These are phyloP conservation scores for Euphydryas editha DNA, from an alignment of 2,888 invertebrate species.

Conservation along the genomic window DNA sequence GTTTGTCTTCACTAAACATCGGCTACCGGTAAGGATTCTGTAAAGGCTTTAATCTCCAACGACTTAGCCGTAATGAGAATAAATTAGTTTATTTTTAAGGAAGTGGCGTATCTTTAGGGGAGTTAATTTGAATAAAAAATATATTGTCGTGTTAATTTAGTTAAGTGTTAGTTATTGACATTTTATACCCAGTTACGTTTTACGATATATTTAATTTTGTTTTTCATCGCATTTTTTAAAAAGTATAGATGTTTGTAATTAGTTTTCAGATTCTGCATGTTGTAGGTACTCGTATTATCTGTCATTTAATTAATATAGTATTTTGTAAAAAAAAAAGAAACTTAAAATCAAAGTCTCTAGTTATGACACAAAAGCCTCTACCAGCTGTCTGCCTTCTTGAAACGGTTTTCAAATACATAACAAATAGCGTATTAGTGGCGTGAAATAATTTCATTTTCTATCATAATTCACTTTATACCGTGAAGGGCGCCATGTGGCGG, in stretches of 20 bases:
- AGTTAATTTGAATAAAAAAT: not conserved
- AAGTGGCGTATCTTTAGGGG: not conserved
- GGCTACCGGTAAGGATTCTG: slow-evolving; percentile 29
- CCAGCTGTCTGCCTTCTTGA: not conserved
- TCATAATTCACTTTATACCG: slow-evolving; percentile 62
- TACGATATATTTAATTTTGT: no score
- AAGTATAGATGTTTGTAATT: no score
- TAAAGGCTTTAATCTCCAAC: slow-evolving; percentile 18
- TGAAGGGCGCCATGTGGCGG: slow-evolving; percentile 73
- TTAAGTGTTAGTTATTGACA: no score
- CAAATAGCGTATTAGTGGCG: slow-evolving; percentile 51
- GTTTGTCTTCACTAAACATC: slow-evolving; percentile 38
- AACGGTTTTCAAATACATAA: not conserved
- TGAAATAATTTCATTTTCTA: slow-evolving; percentile 60
- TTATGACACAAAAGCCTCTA: not conserved
- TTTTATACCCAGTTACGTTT: no score
- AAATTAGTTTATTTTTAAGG: not conserved
- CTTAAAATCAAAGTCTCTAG: no score
- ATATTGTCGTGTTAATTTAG: not conserved
- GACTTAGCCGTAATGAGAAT: not conserved
- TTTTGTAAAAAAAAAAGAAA: no score
- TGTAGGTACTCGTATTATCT: no score
- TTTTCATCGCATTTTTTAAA: no score
- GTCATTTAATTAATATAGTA: no score
- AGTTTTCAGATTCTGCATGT: no score